Base-by-base conservation (phyloP, 2,113 vertebrate species). In the Mungos mungo region DNA sequence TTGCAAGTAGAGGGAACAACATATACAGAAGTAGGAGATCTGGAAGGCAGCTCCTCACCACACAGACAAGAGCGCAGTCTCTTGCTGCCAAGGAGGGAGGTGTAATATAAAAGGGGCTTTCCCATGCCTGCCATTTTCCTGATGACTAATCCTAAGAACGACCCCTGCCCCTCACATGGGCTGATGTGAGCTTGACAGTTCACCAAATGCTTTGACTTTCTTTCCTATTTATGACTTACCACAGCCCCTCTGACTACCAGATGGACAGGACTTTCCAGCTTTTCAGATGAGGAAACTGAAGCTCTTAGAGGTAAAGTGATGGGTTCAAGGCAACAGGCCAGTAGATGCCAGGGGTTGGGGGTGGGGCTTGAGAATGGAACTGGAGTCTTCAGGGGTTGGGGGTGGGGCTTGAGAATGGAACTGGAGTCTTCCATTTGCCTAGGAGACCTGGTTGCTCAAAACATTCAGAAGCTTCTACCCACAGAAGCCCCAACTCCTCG, bases 371-470 rank as follows among this genome's bases (percentile, higher is more conserved):
- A 85, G 65, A 95, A 87, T 74, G 81, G 87, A 95, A 95, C 77
- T 6, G 5, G n/a, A 57, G n/a, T 47, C 68, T 98, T 98, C 31
- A 33, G 7, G 27, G 12, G 2, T 54, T 54, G 38, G 23, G 38
- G 72, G 74, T 3, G 7, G 94, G 76, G 50, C 79, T 92, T 33
- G 65, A 85, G 69, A 95, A 87, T 74, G 76, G 87, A 95, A 95
- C 77, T 5, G 3, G 31, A 57, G n/a, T 47, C 68, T 98, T 98
- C 97, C 92, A 41, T 85, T 97, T 81, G 91, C 97, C 93, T 94
- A 92, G 95, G 92, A 8, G 71, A 97, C 52, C 90, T 65, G 57
- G 93, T 96, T 77, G 77, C 94, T 93, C 27, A 60, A 88, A 60
- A 88, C 69, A 33, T 57, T 84, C 33, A 16, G 80, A 80, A 93